phyloP scores from a whole-genome alignment of 64 coral and sea anemone genomes.

The Orbicella faveolata region DNA sequence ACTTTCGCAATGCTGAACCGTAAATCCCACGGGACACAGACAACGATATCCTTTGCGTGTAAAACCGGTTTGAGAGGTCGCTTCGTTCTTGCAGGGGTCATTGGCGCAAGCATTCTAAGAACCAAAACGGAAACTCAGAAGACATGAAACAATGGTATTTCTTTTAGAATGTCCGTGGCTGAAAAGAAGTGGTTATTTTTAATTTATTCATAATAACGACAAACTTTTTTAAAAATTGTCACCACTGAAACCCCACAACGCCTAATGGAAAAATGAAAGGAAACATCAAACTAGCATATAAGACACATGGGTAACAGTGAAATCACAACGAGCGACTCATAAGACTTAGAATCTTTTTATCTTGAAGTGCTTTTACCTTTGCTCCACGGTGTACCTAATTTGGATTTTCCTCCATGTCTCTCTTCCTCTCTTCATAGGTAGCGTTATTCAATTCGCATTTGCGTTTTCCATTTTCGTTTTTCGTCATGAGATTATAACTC shows the following conservation, averaged over 20 bases:
- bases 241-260: too few relatives aligned
- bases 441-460: background rate
- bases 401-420: background rate
- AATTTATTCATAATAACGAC: too few relatives aligned
- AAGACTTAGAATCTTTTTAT: too few relatives aligned
- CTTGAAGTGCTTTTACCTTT: background rate
- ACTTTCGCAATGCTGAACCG: background rate
- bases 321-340: too few relatives aligned
- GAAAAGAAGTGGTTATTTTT: too few relatives aligned
- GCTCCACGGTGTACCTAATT: background rate
- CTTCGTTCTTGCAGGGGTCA: background rate
- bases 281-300: too few relatives aligned
- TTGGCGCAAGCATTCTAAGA: background rate
- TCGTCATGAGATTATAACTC: background rate
- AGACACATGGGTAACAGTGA: too few relatives aligned
- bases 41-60: background rate
- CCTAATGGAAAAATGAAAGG: too few relatives aligned
- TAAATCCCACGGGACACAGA: background rate
- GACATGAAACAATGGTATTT: too few relatives aligned
- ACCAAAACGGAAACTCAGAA: background rate
- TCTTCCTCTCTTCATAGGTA: background rate
- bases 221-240: too few relatives aligned
- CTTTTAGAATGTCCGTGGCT: too few relatives aligned
- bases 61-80: background rate
- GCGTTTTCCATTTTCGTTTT: background rate